These are phyloP conservation scores for Mobula hypostoma DNA, from an alignment of 2,113 vertebrate species.

Conservation along the genomic window DNA sequence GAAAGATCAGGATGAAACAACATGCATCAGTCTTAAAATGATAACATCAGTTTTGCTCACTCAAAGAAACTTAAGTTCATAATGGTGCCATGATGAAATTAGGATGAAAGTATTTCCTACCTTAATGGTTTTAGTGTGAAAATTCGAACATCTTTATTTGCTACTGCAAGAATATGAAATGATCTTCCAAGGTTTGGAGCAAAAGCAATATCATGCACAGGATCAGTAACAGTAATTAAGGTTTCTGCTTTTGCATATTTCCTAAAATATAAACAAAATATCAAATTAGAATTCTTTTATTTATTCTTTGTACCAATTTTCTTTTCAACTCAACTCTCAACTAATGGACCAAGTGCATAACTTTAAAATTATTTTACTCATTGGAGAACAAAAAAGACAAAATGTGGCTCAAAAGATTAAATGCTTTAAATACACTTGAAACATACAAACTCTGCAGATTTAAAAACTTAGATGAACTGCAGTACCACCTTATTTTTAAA, in stretches of 20 bases:
- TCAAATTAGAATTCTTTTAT: neutral
- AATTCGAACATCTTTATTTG: slow-evolving; percentile 93
- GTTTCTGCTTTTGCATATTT: slow-evolving; percentile 95
- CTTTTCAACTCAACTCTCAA: neutral
- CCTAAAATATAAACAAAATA: slow-evolving; percentile 51
- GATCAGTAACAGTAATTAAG: slow-evolving; percentile 86
- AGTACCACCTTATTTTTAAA: neutral
- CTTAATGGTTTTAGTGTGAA: slow-evolving; percentile 89
- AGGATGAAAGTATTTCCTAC: slow-evolving; percentile 52
- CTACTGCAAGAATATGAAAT: slow-evolving; percentile 90
- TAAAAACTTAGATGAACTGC: neutral
- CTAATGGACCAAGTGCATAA: neutral
- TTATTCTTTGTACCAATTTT: neutral
- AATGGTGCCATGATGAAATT: neutral
- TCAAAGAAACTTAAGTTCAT: neutral
- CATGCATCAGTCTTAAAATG: neutral
- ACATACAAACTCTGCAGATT: neutral
- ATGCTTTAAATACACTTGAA: neutral
- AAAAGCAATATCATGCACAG: slow-evolving; percentile 91
- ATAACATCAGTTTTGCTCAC: neutral
- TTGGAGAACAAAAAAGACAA: neutral
- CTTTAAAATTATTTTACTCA: neutral
- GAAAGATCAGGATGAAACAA: neutral
- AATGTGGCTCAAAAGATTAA: neutral
- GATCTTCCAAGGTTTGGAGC: slow-evolving; percentile 95